Conservation (phyloP, 1,140 invertebrate genomes). For the Drosophila nigromelanica region DNA sequence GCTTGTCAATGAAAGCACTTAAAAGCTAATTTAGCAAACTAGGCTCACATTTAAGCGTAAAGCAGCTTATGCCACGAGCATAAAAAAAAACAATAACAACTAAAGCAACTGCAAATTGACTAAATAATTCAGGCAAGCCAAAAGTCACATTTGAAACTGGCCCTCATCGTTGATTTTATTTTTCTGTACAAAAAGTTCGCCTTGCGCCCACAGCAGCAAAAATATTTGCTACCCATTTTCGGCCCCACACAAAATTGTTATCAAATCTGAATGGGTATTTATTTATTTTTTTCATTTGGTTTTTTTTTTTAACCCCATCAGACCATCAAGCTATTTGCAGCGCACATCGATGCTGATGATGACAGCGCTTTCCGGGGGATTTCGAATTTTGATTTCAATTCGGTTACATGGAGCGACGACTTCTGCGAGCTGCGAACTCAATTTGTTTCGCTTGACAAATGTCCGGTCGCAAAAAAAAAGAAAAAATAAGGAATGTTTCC, state of each 20-base stretch:
- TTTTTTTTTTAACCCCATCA: slow-evolving; percentile 8
- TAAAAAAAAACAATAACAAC: slow-evolving; percentile 10
- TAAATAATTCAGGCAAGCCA: slow-evolving; percentile 56
- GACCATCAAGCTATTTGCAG: not conserved
- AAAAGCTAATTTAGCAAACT: slow-evolving; percentile 68
- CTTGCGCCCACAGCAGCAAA: not conserved
- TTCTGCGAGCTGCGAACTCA: slow-evolving; percentile 60
- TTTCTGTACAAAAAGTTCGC: slow-evolving; percentile 18
- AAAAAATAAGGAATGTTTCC: slow-evolving; percentile 60
- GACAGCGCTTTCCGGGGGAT: slow-evolving; percentile 42
- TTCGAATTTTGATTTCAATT: slow-evolving; percentile 61
- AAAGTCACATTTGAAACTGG: slow-evolving; percentile 41
- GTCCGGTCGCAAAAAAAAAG: slow-evolving; percentile 57
- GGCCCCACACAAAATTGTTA: slow-evolving; percentile 37
- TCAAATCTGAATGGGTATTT: slow-evolving; percentile 48
- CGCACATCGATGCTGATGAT: slow-evolving; percentile 35
- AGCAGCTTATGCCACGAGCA: slow-evolving; percentile 26
- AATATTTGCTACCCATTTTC: slow-evolving; percentile 26
- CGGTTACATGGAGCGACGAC: slow-evolving; percentile 40
- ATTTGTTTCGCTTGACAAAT: slow-evolving; percentile 79
- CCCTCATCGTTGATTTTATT: slow-evolving; percentile 18
- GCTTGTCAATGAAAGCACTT: slow-evolving; percentile 72
- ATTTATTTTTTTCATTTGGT: slow-evolving; percentile 20
- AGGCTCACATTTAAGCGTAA: slow-evolving; percentile 38
- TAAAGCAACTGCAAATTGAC: slow-evolving; percentile 15